Evolutionary conservation across 2,797 vertebrate species (phyloP).

Genomic region (Eulemur mongoz): DNA sequence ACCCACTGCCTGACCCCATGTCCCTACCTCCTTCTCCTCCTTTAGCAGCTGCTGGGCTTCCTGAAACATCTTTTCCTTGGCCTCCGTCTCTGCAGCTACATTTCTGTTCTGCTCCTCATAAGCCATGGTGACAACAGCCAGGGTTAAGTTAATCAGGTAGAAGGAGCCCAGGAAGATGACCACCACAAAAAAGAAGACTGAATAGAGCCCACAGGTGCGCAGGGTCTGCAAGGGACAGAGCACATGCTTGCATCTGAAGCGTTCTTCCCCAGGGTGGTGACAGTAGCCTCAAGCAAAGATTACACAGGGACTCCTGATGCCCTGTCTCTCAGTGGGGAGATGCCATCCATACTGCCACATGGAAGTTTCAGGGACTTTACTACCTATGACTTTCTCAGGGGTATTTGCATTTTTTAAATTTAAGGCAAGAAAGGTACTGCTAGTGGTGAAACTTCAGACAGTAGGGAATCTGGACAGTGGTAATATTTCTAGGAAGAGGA

Average conservation of each 20-base stretch:
- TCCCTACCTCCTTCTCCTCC: constrained; percentile 83
- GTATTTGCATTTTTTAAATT: background rate
- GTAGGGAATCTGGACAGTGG: background rate
- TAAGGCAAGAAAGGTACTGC: background rate
- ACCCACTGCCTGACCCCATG: background rate
- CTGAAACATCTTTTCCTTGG: constrained; percentile 84
- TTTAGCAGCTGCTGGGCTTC: constrained; percentile 81
- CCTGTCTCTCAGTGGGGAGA: background rate
- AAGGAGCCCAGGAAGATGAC: constrained; percentile 88
- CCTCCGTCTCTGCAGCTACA: constrained; percentile 82
- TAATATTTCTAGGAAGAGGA: background rate
- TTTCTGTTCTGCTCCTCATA: constrained; percentile 86
- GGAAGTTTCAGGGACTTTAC: background rate
- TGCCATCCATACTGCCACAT: background rate
- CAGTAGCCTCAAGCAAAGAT: background rate
- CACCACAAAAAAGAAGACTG: constrained; percentile 82
- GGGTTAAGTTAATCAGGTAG: constrained; percentile 87
- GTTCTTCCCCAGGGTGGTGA: background rate
- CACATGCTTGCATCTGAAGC: background rate
- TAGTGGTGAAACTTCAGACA: background rate
- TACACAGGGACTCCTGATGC: accelerated
- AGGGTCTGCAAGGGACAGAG: constrained; percentile 79
- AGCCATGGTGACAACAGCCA: constrained; percentile 88
- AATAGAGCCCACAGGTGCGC: constrained; percentile 76
- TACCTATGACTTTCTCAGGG: background rate